Evolutionary conservation across 1,140 invertebrate genomes (phyloP).

Genomic region (Schlechtendalia chinensis): DNA sequence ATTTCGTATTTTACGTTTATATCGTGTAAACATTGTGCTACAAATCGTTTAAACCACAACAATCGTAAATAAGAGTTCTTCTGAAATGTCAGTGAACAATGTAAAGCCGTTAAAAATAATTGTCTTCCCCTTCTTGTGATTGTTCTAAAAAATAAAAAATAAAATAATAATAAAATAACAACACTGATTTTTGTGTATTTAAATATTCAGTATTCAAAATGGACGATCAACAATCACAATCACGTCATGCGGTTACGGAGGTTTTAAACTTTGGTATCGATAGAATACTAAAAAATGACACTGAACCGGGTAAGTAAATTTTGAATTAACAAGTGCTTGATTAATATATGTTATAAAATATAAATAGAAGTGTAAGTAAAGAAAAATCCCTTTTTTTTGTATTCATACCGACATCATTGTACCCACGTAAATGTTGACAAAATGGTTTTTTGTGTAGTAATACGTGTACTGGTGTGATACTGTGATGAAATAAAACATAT

Average conservation of each 20-base stretch:
- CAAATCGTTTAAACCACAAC: conserved; percentile 36
- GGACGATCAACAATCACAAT: not conserved
- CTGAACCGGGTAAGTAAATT: conserved; percentile 1
- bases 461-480: too few species aligned
- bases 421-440: too few species aligned
- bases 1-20: not conserved
- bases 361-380: too few species aligned
- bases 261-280: conserved; percentile 26
- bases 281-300: conserved; percentile 25
- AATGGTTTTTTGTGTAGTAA: too few species aligned
- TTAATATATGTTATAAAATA: too few species aligned
- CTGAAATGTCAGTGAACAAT: conserved; percentile 1
- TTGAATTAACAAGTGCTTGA: too few species aligned
- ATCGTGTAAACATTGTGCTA: not conserved
- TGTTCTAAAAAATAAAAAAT: not conserved
- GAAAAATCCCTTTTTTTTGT: too few species aligned
- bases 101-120: conserved; percentile 11
- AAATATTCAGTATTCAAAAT: conserved; percentile 34
- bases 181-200: not conserved
- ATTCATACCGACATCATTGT: too few species aligned
- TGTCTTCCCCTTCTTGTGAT: conserved; percentile 14
- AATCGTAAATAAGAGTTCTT: conserved; percentile 20
- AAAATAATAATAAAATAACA: not conserved
- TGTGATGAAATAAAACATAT: too few species aligned
- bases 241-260: not conserved